These are phyloP conservation scores for Hystrix brachyura DNA, from an alignment of 2,113 vertebrate species.

Conservation along the genomic window DNA sequence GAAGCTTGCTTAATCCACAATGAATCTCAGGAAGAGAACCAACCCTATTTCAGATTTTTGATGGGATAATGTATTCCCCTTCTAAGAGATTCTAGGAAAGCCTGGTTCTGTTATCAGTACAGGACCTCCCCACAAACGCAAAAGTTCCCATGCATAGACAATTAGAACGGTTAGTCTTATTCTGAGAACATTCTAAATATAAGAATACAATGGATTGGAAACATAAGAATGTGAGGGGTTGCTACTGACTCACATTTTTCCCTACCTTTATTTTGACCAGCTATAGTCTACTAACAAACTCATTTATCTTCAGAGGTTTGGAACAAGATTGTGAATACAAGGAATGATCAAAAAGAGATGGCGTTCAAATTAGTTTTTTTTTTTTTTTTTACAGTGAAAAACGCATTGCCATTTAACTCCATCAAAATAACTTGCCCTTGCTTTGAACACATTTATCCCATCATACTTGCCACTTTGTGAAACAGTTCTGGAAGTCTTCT, in stretches of 20 bases:
- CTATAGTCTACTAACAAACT: background rate
- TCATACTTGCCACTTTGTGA: background rate
- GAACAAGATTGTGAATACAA: background rate
- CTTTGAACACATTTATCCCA: background rate
- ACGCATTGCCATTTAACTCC: background rate
- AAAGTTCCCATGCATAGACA: background rate
- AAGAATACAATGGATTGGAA: conserved; percentile 34
- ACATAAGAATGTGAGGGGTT: background rate
- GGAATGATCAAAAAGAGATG: background rate
- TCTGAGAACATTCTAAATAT: background rate
- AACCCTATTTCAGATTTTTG: background rate
- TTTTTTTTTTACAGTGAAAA: background rate
- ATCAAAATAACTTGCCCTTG: background rate
- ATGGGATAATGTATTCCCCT: background rate
- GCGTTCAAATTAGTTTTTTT: background rate
- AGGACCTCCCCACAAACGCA: background rate
- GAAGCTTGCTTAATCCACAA: background rate
- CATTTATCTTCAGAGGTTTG: background rate
- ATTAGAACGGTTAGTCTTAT: background rate
- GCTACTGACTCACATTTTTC: background rate
- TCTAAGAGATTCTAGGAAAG: background rate
- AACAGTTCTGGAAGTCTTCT: background rate
- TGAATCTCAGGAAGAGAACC: background rate
- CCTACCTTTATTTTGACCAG: conserved; percentile 15
- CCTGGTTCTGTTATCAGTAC: background rate